A percentile compares a stretch with the other conserved stretches of the same genome.
These are phyloP conservation scores for Actinia equina DNA, from an alignment of 64 coral and sea anemone species.

Conservation along the genomic window DNA sequence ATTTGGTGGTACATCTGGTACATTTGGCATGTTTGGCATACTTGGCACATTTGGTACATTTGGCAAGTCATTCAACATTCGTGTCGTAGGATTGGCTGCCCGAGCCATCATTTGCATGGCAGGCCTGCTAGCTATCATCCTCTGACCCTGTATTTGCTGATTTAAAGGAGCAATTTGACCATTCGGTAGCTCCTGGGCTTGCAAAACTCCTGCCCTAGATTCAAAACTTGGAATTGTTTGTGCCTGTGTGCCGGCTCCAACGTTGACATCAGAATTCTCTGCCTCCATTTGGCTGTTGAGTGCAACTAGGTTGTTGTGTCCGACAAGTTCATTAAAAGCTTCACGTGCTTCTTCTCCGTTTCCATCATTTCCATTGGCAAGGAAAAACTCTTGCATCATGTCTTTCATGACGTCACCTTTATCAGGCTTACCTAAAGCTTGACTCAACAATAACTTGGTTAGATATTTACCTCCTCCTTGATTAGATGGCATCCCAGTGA, in stretches of 20 bases:
- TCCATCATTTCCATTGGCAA: conserved; percentile 70
- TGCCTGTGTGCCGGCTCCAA: background rate
- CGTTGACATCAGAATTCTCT: background rate
- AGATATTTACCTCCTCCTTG: conserved; percentile 28
- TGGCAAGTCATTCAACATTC: background rate
- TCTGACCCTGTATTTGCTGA: background rate
- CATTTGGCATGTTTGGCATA: background rate
- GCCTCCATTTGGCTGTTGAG: conserved; percentile 26
- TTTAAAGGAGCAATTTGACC: conserved; percentile 19
- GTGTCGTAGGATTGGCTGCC: conserved; percentile 2
- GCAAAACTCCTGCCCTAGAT: background rate
- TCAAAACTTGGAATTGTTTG: background rate
- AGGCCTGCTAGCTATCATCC: background rate
- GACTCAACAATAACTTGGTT: conserved; percentile 60
- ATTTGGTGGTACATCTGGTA: background rate
- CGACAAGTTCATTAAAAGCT: conserved; percentile 63
- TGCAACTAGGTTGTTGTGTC: conserved; percentile 41
- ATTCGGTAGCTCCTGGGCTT: conserved; percentile 26
- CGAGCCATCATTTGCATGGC: conserved; percentile 11
- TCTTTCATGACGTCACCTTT: conserved; percentile 75
- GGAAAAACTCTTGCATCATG: conserved; percentile 83
- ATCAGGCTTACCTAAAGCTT: conserved; percentile 72
- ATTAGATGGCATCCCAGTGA: conserved; percentile 34
- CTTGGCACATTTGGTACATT: background rate
- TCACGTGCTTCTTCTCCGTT: conserved; percentile 51